A percentile compares a stretch with the other conserved stretches of the same genome.
These are phyloP conservation scores for Patella ulyssiponensis DNA, from an alignment of 2,888 invertebrate species.

Conservation along the genomic window DNA sequence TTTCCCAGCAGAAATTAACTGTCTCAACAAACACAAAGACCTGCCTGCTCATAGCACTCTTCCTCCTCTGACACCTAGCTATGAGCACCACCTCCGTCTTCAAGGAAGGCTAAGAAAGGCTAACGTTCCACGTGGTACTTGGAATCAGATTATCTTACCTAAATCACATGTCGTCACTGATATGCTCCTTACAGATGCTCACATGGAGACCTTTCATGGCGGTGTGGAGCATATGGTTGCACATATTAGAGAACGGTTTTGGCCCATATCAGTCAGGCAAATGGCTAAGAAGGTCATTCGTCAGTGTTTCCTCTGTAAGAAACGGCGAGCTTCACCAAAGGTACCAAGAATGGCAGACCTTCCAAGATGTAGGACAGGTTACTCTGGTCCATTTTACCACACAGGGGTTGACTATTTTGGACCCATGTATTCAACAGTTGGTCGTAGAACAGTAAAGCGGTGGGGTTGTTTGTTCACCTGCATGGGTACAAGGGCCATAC, in stretches of 20 bases:
- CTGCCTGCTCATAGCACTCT: background rate
- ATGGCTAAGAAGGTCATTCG: background rate
- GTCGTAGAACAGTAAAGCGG: conserved; percentile 15
- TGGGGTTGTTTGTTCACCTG: conserved; percentile 27
- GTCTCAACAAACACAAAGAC: background rate
- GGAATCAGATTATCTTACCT: background rate
- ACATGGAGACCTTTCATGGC: background rate
- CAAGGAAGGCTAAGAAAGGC: background rate
- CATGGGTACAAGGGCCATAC: conserved; percentile 15
- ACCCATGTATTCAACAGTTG: conserved; percentile 18
- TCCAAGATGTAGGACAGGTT: conserved; percentile 15
- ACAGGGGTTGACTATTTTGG: conserved; percentile 24
- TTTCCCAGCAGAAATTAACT: background rate
- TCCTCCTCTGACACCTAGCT: background rate
- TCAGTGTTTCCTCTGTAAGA: background rate
- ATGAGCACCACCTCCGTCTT: background rate
- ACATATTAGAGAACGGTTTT: background rate
- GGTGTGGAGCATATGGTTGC: background rate
- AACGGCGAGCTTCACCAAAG: background rate
- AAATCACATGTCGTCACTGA: background rate
- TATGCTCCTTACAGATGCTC: background rate
- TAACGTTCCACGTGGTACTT: background rate
- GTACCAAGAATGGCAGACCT: conserved; percentile 20
- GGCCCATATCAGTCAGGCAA: background rate
- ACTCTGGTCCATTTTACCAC: conserved; percentile 10